A percentile compares a stretch with the other conserved stretches of the same genome.
phyloP scores from a whole-genome alignment of 2,888 invertebrate species.

The Drosophila falleni region DNA sequence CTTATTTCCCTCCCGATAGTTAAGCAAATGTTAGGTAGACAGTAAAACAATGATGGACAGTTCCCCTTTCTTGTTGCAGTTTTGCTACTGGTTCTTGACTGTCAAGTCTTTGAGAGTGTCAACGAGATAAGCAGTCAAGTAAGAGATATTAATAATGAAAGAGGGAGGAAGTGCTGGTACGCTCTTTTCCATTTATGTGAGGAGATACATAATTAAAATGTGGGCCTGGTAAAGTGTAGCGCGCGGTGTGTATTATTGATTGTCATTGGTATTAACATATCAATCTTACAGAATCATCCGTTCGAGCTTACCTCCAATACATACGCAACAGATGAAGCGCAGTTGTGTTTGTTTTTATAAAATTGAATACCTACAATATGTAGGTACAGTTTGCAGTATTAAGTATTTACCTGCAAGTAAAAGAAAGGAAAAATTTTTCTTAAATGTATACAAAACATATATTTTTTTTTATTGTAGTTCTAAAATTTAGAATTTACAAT shows the following conservation, averaged over 20 bases:
- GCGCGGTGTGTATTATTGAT: neutral
- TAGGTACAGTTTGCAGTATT: neutral
- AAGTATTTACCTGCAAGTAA: slow-evolving; percentile 61
- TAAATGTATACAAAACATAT: slow-evolving; percentile 19
- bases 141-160: neutral
- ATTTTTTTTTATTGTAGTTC: slow-evolving; percentile 22
- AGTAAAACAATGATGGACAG: no score
- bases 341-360: no score
- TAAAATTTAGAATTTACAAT: neutral
- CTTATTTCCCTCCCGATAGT: no score
- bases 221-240: neutral
- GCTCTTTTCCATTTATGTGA: no score
- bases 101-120: neutral
- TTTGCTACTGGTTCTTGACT: no score
- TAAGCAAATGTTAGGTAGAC: no score
- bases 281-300: no score
- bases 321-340: neutral
- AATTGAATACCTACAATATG: no score
- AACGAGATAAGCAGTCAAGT: neutral
- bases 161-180: no score
- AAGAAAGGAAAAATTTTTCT: neutral
- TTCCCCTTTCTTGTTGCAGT: no score
- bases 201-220: neutral
- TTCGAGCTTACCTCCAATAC: neutral
- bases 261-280: neutral